Base-by-base conservation (phyloP, 2,797 vertebrate species). In the Lacerta bilineata region DNA sequence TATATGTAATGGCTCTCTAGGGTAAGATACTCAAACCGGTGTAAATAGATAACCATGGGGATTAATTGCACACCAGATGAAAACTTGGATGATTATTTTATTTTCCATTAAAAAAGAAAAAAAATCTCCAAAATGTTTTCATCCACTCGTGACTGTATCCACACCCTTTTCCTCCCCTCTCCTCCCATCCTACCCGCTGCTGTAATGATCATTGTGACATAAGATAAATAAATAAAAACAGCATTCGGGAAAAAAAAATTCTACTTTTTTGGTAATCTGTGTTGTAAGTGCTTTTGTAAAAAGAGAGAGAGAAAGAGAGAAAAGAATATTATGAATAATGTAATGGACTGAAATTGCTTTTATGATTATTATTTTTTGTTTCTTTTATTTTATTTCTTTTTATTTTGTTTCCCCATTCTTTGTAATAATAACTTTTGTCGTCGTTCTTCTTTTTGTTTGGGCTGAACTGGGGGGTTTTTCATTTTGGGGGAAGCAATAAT, bases 241-340 rank as follows among this genome's bases (percentile, higher is more conserved):
- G 86, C 91, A 72, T 84, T 88, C 88, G 13, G 3, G 0, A 0
- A 0, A 83, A 89, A 72, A 87, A 80, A 91, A 33, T 33, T 77
- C 36, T 80, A 23, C 83, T 84, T 87, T 89, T 91, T 95, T 93
- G 27, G 86, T 92, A 92, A 93, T 90, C 93, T 90, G 93, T 96
- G 95, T 94, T 94, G 93, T 95, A 94, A 96, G 94, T 96, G 95
- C 71, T 93, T 95, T 96, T 96, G 91, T 95, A 94, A 91, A 95
- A 94, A 66, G 33, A 29, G 81, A 25, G 69, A n/a, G 68, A 81
- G 66, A 78, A 33, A 33, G 81, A 78, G 3, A n/a, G 10, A 50
- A 25, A 69, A 36, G 50, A 78, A 55, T 64, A 86, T 86, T 78
- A 86, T 90, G 80, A 82, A 78, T 36, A 83, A 61, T 90, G 93